Conservation (phyloP, 2,797 vertebrate species). For the Microcaecilia unicolor region DNA sequence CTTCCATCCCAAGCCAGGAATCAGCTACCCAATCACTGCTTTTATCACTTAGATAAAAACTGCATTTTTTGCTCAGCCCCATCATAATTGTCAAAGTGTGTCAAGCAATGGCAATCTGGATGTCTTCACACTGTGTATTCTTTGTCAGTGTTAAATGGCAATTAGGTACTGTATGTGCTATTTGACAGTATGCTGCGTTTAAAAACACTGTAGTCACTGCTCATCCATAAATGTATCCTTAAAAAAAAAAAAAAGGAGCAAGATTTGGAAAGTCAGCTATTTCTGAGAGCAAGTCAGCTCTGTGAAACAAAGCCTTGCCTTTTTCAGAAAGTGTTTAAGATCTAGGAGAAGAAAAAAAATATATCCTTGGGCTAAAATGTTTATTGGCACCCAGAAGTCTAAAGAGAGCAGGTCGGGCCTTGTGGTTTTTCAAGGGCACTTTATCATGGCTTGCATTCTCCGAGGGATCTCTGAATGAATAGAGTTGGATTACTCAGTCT, state of each 20-base stretch:
- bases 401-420: slow-evolving; percentile 63
- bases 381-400: slow-evolving; percentile 76
- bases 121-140: too few relatives aligned
- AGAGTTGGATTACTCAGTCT: slow-evolving; percentile 69
- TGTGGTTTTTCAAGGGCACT: slow-evolving; percentile 70
- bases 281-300: slow-evolving; percentile 45
- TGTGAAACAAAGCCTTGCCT: slow-evolving; percentile 62
- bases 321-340: slow-evolving; percentile 65
- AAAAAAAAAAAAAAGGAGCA: slow-evolving; percentile 23
- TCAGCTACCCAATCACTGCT: slow-evolving; percentile 4
- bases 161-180: slow-evolving; percentile 31
- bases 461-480: slow-evolving; percentile 77
- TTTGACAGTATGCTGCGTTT: slow-evolving; percentile 39
- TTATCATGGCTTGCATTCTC: slow-evolving; percentile 66
- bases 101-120: slow-evolving; percentile 14
- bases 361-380: slow-evolving; percentile 74
- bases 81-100: slow-evolving; percentile 13
- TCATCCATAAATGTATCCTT: slow-evolving; percentile 37
- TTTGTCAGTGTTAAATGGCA: too few relatives aligned
- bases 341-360: slow-evolving; percentile 46
- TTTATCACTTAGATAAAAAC: slow-evolving; percentile 10
- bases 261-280: slow-evolving; percentile 41
- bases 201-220: slow-evolving; percentile 19
- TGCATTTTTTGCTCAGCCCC: slow-evolving; percentile 23
- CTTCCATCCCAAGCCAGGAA: not conserved